Percentiles rank a stretch among this genome's conserved stretches.
These are phyloP conservation scores for Crambe crambe DNA, from an alignment of 37 sponge, comb jelly and placozoan genomes.

Conservation along the genomic window DNA sequence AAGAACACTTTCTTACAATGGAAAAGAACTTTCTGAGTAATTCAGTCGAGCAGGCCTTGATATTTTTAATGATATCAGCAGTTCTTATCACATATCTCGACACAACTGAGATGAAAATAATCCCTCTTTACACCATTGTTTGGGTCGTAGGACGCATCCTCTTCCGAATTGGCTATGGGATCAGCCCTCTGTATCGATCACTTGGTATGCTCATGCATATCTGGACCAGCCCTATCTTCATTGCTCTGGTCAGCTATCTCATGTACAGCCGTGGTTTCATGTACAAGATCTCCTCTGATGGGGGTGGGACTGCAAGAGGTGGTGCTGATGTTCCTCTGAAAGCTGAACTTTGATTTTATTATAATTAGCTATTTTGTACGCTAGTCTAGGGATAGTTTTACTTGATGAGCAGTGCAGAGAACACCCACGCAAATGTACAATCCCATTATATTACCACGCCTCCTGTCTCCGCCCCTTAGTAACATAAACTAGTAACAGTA, in stretches of 20 bases:
- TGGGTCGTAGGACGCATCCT: conserved; percentile 53
- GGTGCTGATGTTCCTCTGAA: not conserved
- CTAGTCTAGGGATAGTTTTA: too few relatives aligned
- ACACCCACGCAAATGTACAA: too few relatives aligned
- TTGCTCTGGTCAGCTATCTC: conserved; percentile 20
- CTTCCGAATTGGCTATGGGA: conserved; percentile 57
- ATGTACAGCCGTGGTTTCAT: conserved; percentile 45
- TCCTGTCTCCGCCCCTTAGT: not conserved
- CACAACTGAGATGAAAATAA: conserved; percentile 50
- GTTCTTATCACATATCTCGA: conserved; percentile 35
- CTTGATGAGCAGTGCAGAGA: too few relatives aligned
- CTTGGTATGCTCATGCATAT: conserved; percentile 55
- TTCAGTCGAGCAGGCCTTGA: conserved; percentile 54
- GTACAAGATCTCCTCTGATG: conserved; percentile 1
- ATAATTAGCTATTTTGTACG: too few relatives aligned
- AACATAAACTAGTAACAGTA: not conserved
- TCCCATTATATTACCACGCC: not conserved
- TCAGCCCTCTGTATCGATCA: conserved; percentile 38
- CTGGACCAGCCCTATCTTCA: not conserved
- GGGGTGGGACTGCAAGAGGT: not conserved
- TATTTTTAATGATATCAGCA: conserved; percentile 8
- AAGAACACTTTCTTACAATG: conserved; percentile 35
- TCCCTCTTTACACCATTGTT: conserved; percentile 33
- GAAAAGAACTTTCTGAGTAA: conserved; percentile 54
- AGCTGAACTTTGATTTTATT: conserved; percentile 7